Base-by-base conservation (phyloP, 2,113 vertebrate genomes). In the Myotis davidii region DNA sequence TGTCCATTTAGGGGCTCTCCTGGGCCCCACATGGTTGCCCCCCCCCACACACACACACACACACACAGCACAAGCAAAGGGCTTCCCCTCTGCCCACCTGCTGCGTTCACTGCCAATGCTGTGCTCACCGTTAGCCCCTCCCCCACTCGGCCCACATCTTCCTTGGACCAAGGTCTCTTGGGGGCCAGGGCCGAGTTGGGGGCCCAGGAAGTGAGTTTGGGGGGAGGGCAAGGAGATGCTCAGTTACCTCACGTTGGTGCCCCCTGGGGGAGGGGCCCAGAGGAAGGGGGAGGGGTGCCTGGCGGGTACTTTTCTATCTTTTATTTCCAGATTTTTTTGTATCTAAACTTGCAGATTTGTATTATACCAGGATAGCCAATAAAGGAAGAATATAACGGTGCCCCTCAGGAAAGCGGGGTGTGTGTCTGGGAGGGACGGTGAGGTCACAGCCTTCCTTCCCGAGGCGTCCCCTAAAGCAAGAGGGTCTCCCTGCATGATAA, bases 291-390 rank as follows among this genome's bases (percentile, higher is more conserved):
- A 88, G 72, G 88, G 79, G 79, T 91, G 74, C 95, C 97, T 93
- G 94, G 95, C 88, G 93, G 96, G 97, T 95, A 97, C 96, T 98
- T 98, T 98, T 98, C 96, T 98, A 98, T 96, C 97, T 97, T 98
- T 97, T 97, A 96, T 98, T 97, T 97, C 96, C 96, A 98, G 96
- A 96, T 98, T 97, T 96, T 98, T 98, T 98, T 98, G 96, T 97
- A 98, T 98, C 97, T 97, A 97, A 98, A 97, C 96, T 97, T 95
- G 88, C 97, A 97, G 96, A 97, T 98, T 98, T 98, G 97, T 98
- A 98, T 97, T 98, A 97, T 98, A 98, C 96, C 95, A 96, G 95
- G 96, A 97, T 92, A 97, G 94, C 91, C 96, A 98, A 98, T 98
- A 98, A 98, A 98, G 97, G 94, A 97, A 91, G 96, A 96, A 1